Percentiles rank a stretch among this genome's conserved stretches.
These are phyloP conservation scores for Mactra quadrangularis DNA, from an alignment of 1,140 invertebrate genomes.

Conservation along the genomic window DNA sequence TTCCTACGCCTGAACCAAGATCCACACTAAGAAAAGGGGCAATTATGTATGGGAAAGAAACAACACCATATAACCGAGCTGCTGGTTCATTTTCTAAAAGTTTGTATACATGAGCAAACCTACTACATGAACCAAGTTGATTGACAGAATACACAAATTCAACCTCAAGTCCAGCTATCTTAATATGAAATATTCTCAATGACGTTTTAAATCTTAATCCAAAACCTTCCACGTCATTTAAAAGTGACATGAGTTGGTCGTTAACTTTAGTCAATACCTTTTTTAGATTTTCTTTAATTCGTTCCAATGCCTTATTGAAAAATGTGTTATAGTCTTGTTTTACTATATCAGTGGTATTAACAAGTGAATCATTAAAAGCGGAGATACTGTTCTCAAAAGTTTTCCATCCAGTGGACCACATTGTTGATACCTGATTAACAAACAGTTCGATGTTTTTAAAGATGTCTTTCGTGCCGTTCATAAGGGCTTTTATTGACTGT, in stretches of 20 bases:
- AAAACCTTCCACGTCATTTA: background rate
- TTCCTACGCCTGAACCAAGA: conserved; percentile 19
- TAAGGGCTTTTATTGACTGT: background rate
- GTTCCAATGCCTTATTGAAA: background rate
- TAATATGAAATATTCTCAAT: conserved; percentile 1
- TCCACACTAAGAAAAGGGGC: conserved; percentile 13
- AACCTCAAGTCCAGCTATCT: conserved; percentile 24
- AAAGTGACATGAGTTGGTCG: background rate
- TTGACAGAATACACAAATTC: conserved; percentile 30
- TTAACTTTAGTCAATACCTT: background rate
- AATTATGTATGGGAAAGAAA: background rate
- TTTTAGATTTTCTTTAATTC: background rate
- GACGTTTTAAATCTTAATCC: background rate
- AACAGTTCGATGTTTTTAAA: background rate
- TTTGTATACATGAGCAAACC: conserved; percentile 1
- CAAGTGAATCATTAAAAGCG: conserved; percentile 7
- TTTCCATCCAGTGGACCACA: conserved; percentile 1
- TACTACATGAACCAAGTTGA: background rate
- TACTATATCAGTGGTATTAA: background rate
- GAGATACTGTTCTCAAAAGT: background rate
- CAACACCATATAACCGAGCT: conserved; percentile 1
- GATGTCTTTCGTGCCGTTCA: background rate
- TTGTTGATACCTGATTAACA: background rate
- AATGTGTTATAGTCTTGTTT: background rate
- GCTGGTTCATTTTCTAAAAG: conserved; percentile 10